These are phyloP conservation scores for Auanema freiburgensis DNA, from an alignment of 2,888 invertebrate species.

Conservation along the genomic window DNA sequence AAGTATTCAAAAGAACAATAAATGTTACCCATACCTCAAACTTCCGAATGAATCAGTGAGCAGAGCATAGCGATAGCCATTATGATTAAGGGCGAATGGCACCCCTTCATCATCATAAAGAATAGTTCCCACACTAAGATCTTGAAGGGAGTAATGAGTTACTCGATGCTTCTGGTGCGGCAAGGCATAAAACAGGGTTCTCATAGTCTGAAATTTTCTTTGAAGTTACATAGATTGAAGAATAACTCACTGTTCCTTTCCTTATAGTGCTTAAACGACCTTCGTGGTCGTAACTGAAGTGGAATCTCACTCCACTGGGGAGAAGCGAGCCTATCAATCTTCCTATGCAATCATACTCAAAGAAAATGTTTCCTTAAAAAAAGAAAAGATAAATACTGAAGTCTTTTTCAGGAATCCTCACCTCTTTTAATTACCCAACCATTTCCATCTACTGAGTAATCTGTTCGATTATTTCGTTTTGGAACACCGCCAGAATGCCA, in stretches of 20 bases:
- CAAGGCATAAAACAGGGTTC: constrained; percentile 30
- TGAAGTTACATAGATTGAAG: neutral
- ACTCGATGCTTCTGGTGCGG: constrained; percentile 20
- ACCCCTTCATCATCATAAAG: constrained; percentile 28
- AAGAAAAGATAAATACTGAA: neutral
- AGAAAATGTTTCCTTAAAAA: constrained; percentile 18
- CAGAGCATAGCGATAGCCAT: constrained; percentile 28
- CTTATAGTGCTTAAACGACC: constrained; percentile 24
- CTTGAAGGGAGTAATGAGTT: constrained; percentile 31
- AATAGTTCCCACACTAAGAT: constrained; percentile 26
- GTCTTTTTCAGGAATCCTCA: neutral
- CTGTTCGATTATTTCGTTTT: constrained; percentile 24
- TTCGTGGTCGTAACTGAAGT: constrained; percentile 30
- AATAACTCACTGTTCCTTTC: constrained; percentile 4
- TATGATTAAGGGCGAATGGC: constrained; percentile 27
- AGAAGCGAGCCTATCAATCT: constrained; percentile 15
- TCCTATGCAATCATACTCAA: constrained; percentile 27
- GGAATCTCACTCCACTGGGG: neutral
- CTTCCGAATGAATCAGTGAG: constrained; percentile 24
- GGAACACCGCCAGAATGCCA: constrained; percentile 36
- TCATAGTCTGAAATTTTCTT: constrained; percentile 8
- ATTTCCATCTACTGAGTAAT: constrained; percentile 25
- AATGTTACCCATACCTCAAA: constrained; percentile 15
- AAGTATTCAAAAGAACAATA: neutral
- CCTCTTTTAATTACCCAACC: constrained; percentile 25